phyloP scores from a whole-genome alignment of 1,140 invertebrate genomes.

The Philopotamus ludificatus region DNA sequence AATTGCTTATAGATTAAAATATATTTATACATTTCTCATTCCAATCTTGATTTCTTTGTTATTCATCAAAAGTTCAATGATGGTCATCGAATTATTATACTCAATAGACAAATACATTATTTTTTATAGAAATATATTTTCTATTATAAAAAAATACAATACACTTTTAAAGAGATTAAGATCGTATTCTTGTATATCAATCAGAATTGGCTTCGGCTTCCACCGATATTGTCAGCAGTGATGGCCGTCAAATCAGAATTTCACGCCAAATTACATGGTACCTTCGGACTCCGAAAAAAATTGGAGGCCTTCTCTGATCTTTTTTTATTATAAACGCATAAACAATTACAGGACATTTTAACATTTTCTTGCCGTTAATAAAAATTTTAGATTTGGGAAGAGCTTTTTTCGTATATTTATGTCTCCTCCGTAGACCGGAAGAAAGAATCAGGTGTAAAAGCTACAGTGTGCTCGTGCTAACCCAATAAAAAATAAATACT shows the following conservation, averaged over 20 bases:
- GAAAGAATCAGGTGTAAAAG: conserved; percentile 25
- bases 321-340: background rate
- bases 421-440: conserved; percentile 19
- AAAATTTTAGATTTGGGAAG: conserved; percentile 20
- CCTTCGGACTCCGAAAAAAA: too few relatives aligned
- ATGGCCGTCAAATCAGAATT: conserved; percentile 21
- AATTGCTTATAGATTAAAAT: too few relatives aligned
- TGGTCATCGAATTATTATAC: background rate
- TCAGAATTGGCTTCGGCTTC: background rate
- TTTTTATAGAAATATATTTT: too few relatives aligned
- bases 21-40: too few relatives aligned
- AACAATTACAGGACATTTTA: background rate
- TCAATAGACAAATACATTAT: background rate
- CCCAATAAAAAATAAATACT: too few relatives aligned
- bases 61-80: conserved; percentile 3
- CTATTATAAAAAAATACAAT: background rate
- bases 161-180: background rate
- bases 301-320: too few relatives aligned
- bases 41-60: too few relatives aligned
- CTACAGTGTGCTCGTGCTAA: too few relatives aligned
- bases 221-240: background rate
- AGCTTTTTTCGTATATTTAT: background rate
- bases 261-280: conserved; percentile 21
- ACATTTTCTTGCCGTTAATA: background rate
- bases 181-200: conserved; percentile 7